Conservation (phyloP, 1,140 invertebrate genomes). For the Cotesia chilonis region DNA sequence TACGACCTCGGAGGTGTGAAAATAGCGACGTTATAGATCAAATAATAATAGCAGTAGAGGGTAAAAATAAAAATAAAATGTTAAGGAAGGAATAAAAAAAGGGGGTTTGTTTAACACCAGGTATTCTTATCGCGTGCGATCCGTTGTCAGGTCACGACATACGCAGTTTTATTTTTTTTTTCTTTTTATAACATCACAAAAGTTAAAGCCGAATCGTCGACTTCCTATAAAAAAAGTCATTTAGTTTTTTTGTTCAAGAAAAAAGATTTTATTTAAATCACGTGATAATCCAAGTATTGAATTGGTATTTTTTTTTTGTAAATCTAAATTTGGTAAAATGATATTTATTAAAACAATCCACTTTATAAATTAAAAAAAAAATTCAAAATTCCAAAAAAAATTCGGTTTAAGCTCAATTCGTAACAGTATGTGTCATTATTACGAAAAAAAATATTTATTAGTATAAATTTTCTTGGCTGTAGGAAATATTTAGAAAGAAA, state of each 20-base stretch:
- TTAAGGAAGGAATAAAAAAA: neutral
- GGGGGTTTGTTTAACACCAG: slow-evolving; percentile 26
- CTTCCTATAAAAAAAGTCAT: no score
- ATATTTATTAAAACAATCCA: no score
- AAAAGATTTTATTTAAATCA: slow-evolving; percentile 2
- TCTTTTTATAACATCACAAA: slow-evolving; percentile 33
- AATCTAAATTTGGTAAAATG: no score
- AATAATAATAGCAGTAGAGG: neutral
- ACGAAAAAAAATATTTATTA: no score
- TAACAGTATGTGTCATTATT: no score
- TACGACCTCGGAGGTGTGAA: slow-evolving; percentile 26
- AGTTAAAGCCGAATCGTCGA: slow-evolving; percentile 21
- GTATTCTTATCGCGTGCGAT: slow-evolving; percentile 37
- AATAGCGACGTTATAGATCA: slow-evolving; percentile 22
- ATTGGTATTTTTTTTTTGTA: no score
- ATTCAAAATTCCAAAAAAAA: no score
- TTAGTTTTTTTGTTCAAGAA: no score
- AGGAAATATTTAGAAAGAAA: no score
- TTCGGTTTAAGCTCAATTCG: no score
- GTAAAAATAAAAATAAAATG: slow-evolving; percentile 8
- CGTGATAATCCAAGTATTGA: neutral
- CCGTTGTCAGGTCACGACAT: slow-evolving; percentile 35
- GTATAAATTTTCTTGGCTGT: no score
- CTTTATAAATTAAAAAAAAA: no score
- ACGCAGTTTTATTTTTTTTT: slow-evolving; percentile 13